These are phyloP conservation scores for Nomada ferruginata DNA, from an alignment of 2,888 invertebrate species.

Conservation along the genomic window DNA sequence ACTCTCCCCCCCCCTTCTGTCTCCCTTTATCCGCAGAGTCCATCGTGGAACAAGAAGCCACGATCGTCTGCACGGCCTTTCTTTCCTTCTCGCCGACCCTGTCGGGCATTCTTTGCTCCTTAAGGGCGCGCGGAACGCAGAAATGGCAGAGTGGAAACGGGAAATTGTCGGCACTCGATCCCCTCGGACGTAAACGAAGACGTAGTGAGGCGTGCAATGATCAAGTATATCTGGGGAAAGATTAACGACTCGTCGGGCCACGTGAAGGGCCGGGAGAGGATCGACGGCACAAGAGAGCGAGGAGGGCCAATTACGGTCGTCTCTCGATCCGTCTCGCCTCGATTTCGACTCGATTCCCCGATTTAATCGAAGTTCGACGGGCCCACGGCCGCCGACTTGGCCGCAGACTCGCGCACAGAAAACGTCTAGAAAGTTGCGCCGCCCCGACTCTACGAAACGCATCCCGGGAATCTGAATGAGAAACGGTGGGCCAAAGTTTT, in stretches of 20 bases:
- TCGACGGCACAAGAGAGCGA: slow-evolving; percentile 64
- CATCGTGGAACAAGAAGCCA: slow-evolving; percentile 7
- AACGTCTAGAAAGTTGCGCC: slow-evolving; percentile 52
- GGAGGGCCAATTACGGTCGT: slow-evolving; percentile 68
- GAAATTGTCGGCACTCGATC: slow-evolving; percentile 72
- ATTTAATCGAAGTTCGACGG: slow-evolving; percentile 67
- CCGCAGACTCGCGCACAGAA: slow-evolving; percentile 3
- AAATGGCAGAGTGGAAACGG: slow-evolving; percentile 66
- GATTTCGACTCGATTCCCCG: slow-evolving; percentile 69
- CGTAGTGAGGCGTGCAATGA: slow-evolving; percentile 73
- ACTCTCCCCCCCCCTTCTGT: not conserved
- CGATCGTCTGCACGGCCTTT: not conserved
- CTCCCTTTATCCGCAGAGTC: not conserved
- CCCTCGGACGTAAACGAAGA: slow-evolving; percentile 72
- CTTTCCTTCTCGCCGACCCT: slow-evolving; percentile 23
- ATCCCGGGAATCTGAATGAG: slow-evolving; percentile 41
- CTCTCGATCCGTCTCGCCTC: slow-evolving; percentile 69
- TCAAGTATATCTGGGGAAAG: slow-evolving; percentile 71
- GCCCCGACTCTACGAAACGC: not conserved
- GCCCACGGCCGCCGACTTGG: slow-evolving; percentile 20
- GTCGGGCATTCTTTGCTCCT: slow-evolving; percentile 53
- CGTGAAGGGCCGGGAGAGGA: slow-evolving; percentile 58
- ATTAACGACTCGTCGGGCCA: slow-evolving; percentile 68
- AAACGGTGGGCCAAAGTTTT: slow-evolving; percentile 25
- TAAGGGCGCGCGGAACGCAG: slow-evolving; percentile 60